phyloP scores from a whole-genome alignment of 2,113 vertebrate genomes.

The Glareola pratincola region DNA sequence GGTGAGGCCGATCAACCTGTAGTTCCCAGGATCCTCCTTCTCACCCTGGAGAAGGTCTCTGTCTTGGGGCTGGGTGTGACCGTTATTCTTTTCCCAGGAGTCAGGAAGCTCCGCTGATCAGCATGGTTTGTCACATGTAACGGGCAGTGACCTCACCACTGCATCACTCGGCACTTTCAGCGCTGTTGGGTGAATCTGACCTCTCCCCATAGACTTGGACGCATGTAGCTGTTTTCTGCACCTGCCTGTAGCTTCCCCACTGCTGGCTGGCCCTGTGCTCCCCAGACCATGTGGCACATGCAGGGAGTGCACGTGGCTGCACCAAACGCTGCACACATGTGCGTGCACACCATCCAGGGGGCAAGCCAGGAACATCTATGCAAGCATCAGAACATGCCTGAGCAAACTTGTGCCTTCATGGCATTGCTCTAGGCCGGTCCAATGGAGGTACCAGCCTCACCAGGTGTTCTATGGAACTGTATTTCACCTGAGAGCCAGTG shows the following conservation, averaged over 20 bases:
- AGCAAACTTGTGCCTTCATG: not conserved
- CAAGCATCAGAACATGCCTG: not conserved
- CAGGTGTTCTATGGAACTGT: not conserved
- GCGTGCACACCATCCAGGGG: too few species aligned
- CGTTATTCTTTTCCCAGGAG: not conserved
- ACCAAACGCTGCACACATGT: accelerated
- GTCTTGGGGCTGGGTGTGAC: not conserved
- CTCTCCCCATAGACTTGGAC: not conserved
- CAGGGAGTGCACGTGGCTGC: not conserved
- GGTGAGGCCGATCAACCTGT: not conserved
- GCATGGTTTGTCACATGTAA: not conserved
- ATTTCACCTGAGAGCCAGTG: not conserved
- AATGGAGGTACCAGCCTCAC: not conserved
- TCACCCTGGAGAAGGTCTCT: too few species aligned
- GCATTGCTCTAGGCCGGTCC: not conserved
- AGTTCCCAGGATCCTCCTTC: not conserved
- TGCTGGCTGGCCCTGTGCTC: not conserved
- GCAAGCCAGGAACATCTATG: not conserved
- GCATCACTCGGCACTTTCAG: not conserved
- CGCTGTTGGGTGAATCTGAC: not conserved
- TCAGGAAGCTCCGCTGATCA: not conserved
- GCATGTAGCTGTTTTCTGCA: not conserved
- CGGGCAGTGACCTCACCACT: not conserved
- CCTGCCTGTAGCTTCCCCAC: not conserved
- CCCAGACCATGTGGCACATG: too few species aligned